Conservation (phyloP, 2,113 vertebrate species). For the Siniperca knerii region DNA sequence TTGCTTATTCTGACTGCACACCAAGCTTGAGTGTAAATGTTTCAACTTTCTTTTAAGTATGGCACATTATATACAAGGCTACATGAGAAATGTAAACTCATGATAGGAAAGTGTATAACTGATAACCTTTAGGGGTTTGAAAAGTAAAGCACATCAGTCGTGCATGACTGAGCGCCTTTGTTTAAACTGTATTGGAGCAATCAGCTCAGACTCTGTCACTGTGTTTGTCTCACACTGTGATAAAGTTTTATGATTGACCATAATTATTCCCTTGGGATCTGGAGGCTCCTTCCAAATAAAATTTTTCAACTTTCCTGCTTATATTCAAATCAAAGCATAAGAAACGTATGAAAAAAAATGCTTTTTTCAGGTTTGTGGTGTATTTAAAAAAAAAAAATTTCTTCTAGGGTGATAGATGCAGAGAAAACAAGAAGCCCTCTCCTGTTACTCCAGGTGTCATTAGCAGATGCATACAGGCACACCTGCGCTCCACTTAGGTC, state of each 20-base stretch:
- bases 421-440: neutral
- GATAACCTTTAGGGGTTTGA: slow-evolving; percentile 61
- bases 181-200: slow-evolving; percentile 68
- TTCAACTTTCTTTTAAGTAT: neutral
- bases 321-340: slow-evolving; percentile 25
- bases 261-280: slow-evolving; percentile 60
- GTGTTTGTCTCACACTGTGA: slow-evolving; percentile 60
- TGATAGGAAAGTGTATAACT: slow-evolving; percentile 32
- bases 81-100: slow-evolving; percentile 34
- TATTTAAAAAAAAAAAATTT: neutral
- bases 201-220: slow-evolving; percentile 63
- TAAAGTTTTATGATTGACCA: slow-evolving; percentile 68
- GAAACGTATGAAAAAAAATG: neutral
- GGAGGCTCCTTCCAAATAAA: slow-evolving; percentile 34
- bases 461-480: slow-evolving; percentile 37
- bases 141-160: slow-evolving; percentile 63
- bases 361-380: neutral
- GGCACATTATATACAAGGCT: neutral
- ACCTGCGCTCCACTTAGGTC: slow-evolving; percentile 41
- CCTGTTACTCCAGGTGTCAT: slow-evolving; percentile 24
- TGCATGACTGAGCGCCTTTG: slow-evolving; percentile 58
- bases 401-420: neutral
- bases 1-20: neutral
- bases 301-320: slow-evolving; percentile 38
- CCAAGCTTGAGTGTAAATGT: slow-evolving; percentile 4